Evolutionary conservation across 2,113 vertebrate genomes (phyloP).

Genomic region (Seriola aureovittata): DNA sequence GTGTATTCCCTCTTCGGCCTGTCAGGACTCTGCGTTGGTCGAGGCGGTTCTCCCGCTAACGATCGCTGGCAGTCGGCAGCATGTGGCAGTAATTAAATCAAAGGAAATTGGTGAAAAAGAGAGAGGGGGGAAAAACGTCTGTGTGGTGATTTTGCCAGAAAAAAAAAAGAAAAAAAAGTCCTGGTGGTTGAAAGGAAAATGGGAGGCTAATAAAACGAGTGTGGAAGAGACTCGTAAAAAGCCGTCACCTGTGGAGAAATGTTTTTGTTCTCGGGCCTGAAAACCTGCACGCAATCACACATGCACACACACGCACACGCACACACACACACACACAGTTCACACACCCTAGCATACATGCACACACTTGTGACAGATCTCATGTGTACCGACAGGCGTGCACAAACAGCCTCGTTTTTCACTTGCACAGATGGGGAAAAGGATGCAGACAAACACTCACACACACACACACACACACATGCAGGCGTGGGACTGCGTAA

Average conservation of each 20-base stretch:
- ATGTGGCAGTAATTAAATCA: constrained; percentile 91
- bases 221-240: constrained; percentile 77
- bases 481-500: constrained; percentile 2
- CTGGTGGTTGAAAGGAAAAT: constrained; percentile 81
- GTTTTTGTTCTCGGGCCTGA: constrained; percentile 63
- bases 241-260: constrained; percentile 80
- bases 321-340: constrained; percentile 10
- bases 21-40: constrained; percentile 51
- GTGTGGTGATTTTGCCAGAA: constrained; percentile 79
- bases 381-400: constrained; percentile 16
- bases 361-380: not conserved
- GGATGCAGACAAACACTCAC: constrained; percentile 4
- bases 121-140: constrained; percentile 55
- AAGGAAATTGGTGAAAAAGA: constrained; percentile 79
- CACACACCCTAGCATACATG: not conserved
- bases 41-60: constrained; percentile 77
- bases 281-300: constrained; percentile 35
- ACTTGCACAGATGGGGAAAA: constrained; percentile 52
- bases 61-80: constrained; percentile 86
- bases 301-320: constrained; percentile 16
- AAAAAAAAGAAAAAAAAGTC: constrained; percentile 46
- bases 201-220: constrained; percentile 77
- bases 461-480: constrained; percentile 30
- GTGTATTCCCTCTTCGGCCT: constrained; percentile 24
- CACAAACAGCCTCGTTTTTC: constrained; percentile 43